These are phyloP conservation scores for Pristionchus mayeri DNA, from an alignment of 2,888 invertebrate genomes.

Conservation along the genomic window DNA sequence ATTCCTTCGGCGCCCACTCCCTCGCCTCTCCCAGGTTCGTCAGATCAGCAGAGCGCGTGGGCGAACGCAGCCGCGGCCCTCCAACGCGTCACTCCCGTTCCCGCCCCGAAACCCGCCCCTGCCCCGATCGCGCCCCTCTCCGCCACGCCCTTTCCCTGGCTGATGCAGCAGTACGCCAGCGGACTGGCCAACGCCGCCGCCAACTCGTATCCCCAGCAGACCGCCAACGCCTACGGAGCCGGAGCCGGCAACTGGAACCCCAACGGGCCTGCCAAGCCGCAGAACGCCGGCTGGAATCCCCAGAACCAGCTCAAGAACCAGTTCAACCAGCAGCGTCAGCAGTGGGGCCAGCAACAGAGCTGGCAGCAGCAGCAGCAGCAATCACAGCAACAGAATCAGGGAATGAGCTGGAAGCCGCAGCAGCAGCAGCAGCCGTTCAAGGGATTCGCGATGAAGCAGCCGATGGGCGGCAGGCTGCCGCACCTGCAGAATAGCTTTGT, in stretches of 20 bases:
- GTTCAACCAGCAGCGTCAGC: slow-evolving; percentile 25
- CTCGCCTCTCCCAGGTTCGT: slow-evolving; percentile 32
- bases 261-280: not conserved
- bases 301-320: slow-evolving; percentile 36
- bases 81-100: not conserved
- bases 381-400: not conserved
- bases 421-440: slow-evolving; percentile 31
- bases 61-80: slow-evolving; percentile 32
- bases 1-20: slow-evolving; percentile 20
- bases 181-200: slow-evolving; percentile 8
- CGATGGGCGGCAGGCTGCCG: slow-evolving; percentile 23
- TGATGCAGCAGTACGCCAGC: slow-evolving; percentile 43
- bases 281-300: slow-evolving; percentile 42
- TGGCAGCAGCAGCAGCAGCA: not conserved
- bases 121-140: not conserved
- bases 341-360: not conserved
- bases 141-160: slow-evolving; percentile 32
- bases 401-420: not conserved
- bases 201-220: slow-evolving; percentile 33
- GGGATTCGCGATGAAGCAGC: slow-evolving; percentile 8
- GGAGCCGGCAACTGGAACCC: slow-evolving; percentile 31
- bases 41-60: slow-evolving; percentile 38
- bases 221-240: not conserved
- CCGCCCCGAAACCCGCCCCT: not conserved
- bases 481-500: slow-evolving; percentile 47